Evolutionary conservation across 2,113 vertebrate species (phyloP).

Genomic region (Phalacrocorax brasilianus): DNA sequence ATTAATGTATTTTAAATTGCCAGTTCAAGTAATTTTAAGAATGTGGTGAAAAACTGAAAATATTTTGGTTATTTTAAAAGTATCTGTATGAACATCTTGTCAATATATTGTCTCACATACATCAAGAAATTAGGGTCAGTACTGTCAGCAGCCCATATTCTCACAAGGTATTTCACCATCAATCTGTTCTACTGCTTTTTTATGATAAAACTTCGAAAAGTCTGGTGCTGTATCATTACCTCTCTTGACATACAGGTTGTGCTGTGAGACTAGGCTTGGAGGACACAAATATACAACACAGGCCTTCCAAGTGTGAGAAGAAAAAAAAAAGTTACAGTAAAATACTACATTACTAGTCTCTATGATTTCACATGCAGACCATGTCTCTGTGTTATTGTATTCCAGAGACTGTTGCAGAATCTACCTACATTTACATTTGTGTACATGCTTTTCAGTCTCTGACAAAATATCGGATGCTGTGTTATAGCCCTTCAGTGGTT

Average conservation of each 20-base stretch:
- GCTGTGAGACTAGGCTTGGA: not conserved
- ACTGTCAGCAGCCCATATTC: not conserved
- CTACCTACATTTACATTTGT: not conserved
- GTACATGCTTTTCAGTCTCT: not conserved
- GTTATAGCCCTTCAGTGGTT: not conserved
- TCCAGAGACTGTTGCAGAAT: not conserved
- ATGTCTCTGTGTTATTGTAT: not conserved
- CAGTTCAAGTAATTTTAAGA: not conserved
- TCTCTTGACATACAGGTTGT: not conserved
- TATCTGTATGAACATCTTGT: not conserved
- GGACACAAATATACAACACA: not conserved
- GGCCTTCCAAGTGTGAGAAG: not conserved
- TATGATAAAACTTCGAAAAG: not conserved
- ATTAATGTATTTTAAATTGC: not conserved
- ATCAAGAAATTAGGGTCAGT: not conserved
- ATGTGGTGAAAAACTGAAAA: fast-evolving
- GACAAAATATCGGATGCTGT: not conserved
- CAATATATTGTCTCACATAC: not conserved
- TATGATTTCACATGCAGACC: not conserved
- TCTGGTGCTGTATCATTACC: not conserved
- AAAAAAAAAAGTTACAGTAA: not conserved
- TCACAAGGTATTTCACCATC: not conserved
- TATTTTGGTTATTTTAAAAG: not conserved
- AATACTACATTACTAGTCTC: not conserved
- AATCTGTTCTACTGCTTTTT: not conserved